Conservation (phyloP, 2,113 vertebrate genomes). For the Ramphastos sulfuratus region DNA sequence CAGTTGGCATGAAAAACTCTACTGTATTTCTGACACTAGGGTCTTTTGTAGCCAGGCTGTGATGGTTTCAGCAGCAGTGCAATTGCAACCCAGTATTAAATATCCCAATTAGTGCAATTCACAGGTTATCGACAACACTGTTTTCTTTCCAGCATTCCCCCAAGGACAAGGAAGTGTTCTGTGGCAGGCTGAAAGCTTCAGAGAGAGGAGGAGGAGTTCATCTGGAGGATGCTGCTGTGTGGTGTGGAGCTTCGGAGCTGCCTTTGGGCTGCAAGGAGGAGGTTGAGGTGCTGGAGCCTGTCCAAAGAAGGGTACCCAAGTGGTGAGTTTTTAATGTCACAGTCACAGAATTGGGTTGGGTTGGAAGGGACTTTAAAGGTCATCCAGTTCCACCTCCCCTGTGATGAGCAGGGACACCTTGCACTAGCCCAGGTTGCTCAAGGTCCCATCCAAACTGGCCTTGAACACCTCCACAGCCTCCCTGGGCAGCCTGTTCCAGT, state of each 20-base stretch:
- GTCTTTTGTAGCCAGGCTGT: conserved; percentile 20
- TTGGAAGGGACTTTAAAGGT: no score
- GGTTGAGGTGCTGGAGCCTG: no score
- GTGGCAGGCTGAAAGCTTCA: neutral
- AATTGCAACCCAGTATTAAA: conserved; percentile 42
- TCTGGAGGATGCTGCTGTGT: neutral
- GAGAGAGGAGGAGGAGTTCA: neutral
- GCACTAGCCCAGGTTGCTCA: no score
- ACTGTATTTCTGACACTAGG: conserved; percentile 51
- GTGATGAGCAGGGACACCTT: no score
- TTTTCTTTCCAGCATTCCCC: conserved; percentile 18
- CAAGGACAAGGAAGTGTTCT: neutral
- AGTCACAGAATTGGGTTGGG: no score
- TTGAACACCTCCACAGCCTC: no score
- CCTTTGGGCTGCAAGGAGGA: neutral
- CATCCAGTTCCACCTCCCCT: no score
- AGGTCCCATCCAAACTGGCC: no score
- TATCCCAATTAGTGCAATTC: conserved; percentile 52
- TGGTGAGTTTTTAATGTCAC: neutral
- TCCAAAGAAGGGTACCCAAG: neutral
- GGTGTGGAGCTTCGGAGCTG: neutral
- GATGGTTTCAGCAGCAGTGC: conserved; percentile 36
- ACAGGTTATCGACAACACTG: neutral
- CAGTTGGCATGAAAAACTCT: conserved; percentile 33
- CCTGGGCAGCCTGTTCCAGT: no score